phyloP scores from a whole-genome alignment of 2,113 vertebrate genomes.

The Gallinago paraguaiae region DNA sequence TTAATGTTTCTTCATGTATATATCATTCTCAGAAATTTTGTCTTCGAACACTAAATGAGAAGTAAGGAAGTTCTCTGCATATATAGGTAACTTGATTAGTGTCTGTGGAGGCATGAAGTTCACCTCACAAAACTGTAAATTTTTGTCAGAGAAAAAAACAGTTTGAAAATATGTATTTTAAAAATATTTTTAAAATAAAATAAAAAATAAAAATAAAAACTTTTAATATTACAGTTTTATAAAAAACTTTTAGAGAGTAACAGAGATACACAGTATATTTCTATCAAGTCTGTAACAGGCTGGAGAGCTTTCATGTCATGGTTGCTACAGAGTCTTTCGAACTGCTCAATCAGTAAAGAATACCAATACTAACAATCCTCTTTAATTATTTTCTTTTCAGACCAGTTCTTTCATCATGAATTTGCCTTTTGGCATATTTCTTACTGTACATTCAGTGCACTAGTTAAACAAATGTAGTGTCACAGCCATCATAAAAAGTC shows the following conservation, averaged over 20 bases:
- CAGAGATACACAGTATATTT: neutral
- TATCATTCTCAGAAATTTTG: neutral
- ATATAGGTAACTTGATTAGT: neutral
- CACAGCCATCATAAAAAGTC: neutral
- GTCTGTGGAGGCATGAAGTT: neutral
- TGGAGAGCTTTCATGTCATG: neutral
- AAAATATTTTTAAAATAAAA: neutral
- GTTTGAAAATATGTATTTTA: neutral
- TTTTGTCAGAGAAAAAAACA: neutral
- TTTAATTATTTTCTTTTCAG: constrained; percentile 20
- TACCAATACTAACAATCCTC: neutral
- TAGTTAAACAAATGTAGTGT: constrained; percentile 25
- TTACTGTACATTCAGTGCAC: neutral
- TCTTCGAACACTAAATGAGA: neutral
- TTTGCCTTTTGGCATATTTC: constrained; percentile 29
- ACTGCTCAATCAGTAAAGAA: neutral
- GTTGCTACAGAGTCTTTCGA: neutral
- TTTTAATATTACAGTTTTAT: neutral
- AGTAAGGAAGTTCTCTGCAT: neutral
- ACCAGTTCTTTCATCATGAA: neutral
- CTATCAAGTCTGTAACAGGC: neutral
- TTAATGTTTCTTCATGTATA: neutral
- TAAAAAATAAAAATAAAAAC: neutral
- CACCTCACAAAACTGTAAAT: neutral
- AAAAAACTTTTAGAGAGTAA: neutral